Conservation (phyloP, 1,140 invertebrate genomes). For the Apocrypta bakeri region DNA sequence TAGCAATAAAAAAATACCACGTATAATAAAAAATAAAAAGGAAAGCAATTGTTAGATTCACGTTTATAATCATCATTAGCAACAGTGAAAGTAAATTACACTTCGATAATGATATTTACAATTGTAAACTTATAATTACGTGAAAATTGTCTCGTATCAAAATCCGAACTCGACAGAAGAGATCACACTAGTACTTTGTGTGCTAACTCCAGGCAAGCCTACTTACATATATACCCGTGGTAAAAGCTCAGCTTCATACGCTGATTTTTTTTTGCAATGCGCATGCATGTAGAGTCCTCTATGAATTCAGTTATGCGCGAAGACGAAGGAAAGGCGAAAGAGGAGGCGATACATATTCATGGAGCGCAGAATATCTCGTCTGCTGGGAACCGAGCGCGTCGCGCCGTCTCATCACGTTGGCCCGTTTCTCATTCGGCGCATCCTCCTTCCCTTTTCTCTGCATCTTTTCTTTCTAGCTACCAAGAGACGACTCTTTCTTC, state of each 20-base stretch:
- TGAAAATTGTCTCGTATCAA: too few species aligned
- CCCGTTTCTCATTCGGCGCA: conserved; percentile 22
- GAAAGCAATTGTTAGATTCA: too few species aligned
- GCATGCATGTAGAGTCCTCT: conserved; percentile 12
- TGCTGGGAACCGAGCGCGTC: conserved; percentile 57
- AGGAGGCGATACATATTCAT: conserved; percentile 64
- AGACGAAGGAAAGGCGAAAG: conserved; percentile 1
- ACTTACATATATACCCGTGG: background rate
- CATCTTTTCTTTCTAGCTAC: background rate
- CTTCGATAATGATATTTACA: too few species aligned
- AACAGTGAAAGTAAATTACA: too few species aligned
- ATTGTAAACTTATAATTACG: too few species aligned
- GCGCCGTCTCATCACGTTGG: conserved; percentile 57
- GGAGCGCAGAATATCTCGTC: conserved; percentile 57
- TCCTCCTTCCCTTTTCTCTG: background rate
- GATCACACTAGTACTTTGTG: too few species aligned
- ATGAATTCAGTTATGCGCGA: conserved; percentile 63
- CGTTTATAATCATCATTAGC: too few species aligned
- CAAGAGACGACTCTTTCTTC: background rate
- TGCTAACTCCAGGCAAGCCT: too few species aligned
- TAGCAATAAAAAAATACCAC: too few species aligned
- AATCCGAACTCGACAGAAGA: too few species aligned
- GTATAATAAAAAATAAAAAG: too few species aligned
- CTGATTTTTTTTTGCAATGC: too few species aligned
- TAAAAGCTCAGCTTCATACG: background rate